phyloP scores from a whole-genome alignment of 2,113 vertebrate genomes.

The Falco punctatus region DNA sequence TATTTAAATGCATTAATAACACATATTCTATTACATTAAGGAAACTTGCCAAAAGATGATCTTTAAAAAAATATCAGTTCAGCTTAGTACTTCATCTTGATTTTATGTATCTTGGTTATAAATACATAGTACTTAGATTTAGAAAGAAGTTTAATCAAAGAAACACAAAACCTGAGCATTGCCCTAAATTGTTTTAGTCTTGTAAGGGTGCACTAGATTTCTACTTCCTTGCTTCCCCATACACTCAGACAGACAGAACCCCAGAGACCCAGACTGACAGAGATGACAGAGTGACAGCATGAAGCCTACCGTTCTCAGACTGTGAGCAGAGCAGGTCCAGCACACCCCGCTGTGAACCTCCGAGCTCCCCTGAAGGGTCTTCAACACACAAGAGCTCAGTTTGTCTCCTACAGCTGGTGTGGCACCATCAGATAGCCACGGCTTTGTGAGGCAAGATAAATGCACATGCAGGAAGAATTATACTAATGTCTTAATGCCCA shows the following conservation, averaged over 20 bases:
- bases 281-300: neutral
- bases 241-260: neutral
- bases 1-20: conserved; percentile 52
- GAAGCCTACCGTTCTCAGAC: neutral
- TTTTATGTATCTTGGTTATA: neutral
- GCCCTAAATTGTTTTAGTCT: neutral
- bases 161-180: neutral
- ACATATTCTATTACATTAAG: conserved; percentile 26
- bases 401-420: neutral
- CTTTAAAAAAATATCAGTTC: neutral
- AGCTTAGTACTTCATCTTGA: neutral
- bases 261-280: neutral
- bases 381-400: neutral
- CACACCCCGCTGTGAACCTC: accelerated
- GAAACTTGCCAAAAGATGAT: no score
- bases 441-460: neutral
- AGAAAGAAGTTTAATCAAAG: neutral
- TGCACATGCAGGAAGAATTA: neutral
- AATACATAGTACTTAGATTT: neutral
- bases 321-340: neutral
- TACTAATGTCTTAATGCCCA: neutral
- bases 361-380: neutral
- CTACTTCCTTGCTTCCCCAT: neutral
- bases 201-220: neutral
- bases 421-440: neutral